A percentile compares a stretch with the other conserved stretches of the same genome.
Conservation (phyloP, 2,113 vertebrate species). For the Emydocephalus ijimae region DNA sequence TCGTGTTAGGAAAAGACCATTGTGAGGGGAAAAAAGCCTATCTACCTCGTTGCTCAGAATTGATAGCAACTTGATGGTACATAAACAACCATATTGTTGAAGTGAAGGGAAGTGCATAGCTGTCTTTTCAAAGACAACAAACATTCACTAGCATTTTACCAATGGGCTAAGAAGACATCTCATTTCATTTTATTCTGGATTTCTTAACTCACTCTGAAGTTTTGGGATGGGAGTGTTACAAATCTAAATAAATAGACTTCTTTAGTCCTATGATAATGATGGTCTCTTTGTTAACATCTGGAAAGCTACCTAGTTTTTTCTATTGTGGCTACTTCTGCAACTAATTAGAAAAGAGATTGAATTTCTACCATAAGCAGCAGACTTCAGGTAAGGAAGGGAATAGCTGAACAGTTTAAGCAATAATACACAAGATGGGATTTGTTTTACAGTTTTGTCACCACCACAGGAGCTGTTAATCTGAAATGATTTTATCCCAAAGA, state of each 20-base stretch:
- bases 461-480: conserved; percentile 7
- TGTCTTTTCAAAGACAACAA: background rate
- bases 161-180: background rate
- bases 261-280: background rate
- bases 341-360: conserved; percentile 32
- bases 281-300: background rate
- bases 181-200: background rate
- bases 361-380: background rate
- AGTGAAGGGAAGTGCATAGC: background rate
- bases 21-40: background rate
- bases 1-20: background rate
- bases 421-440: background rate
- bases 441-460: conserved; percentile 6
- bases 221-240: background rate
- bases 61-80: background rate
- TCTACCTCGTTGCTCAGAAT: background rate
- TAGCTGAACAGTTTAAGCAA: conserved; percentile 18
- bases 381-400: background rate
- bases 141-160: background rate
- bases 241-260: background rate
- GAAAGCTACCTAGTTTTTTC: conserved; percentile 9
- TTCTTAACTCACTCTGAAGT: background rate
- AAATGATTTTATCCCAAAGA: conserved; percentile 26
- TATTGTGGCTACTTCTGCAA: conserved; percentile 11
- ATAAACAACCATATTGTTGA: background rate